Evolutionary conservation across 2,113 vertebrate genomes (phyloP), one percentile per base, ranked within the genome.

Genomic region (Myrmecophaga tridactyla): DNA sequence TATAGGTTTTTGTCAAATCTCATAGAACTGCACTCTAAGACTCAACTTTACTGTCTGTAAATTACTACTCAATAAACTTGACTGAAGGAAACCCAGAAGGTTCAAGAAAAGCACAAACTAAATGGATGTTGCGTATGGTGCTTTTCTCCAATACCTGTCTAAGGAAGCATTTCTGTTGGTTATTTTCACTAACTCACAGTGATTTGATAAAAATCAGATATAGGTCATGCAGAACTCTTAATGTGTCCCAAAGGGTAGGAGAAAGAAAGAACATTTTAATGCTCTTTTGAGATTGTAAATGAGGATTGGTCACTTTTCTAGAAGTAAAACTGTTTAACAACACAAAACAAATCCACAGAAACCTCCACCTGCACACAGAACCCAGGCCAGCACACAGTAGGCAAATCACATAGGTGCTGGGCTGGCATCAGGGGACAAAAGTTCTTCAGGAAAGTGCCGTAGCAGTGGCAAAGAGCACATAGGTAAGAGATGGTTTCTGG

Each of bases 331-430:
- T 31, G 6, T 41, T 48, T 62, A n/a, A 53, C 48, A 0, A 41
- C 48, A 39, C 12, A 34, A 76, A 46, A 25, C 31, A 0, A 14
- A 1, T 18, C 36, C 46, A 53, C 46, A 53, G 31, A 36, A 20
- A 23, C 9, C 3, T 31, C 12, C 11, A 2, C 23, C 56, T 23
- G 36, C 70, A 4, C 23, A 2, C 56, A 69, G 46, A 72, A 5
- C 29, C 58, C 69, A 3, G 7, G 4, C 4, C 29, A 21, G 39
- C 62, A 14, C 69, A 3, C 27, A 15, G 76, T 29, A 5, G 2
- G 43, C 36, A 7, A 0, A 0, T n/a, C 0, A 3, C 43, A 4
- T 0, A 0, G 63, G 6, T 39, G 18, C 4, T 9, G 14, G 36
- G n/a, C 48, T 69, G 75, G 39, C 51, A 8, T 69, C n/a, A 14